Conservation (phyloP, 2,888 invertebrate species). For the Lithophane socia region DNA sequence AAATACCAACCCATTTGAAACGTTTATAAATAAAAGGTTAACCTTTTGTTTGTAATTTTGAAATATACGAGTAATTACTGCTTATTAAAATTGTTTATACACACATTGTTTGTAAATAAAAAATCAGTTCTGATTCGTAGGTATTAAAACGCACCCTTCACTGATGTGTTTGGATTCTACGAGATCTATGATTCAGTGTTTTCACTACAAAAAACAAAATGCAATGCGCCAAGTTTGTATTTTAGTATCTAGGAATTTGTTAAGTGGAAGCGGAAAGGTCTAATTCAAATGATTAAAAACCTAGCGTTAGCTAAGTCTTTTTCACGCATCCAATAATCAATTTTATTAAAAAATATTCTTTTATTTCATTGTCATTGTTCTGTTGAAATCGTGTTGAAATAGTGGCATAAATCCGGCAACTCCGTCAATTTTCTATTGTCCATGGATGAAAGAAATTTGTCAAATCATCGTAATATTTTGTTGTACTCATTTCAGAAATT, state of each 20-base stretch:
- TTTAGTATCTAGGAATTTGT: background rate
- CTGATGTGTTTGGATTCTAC: background rate
- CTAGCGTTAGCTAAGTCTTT: background rate
- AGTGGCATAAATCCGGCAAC: constrained; percentile 26
- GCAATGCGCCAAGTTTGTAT: background rate
- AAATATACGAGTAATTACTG: background rate
- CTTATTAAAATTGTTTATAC: background rate
- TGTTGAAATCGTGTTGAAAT: background rate
- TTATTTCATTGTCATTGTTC: background rate
- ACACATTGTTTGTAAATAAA: no score
- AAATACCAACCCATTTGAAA: background rate
- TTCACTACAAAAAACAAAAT: background rate
- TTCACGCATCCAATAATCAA: background rate
- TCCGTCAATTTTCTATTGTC: constrained; percentile 56
- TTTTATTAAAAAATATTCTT: no score
- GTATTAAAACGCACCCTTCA: constrained; percentile 37
- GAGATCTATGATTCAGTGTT: constrained; percentile 22
- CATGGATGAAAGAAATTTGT: constrained; percentile 82
- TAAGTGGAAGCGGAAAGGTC: background rate
- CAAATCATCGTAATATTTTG: constrained; percentile 82
- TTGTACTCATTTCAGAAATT: constrained; percentile 68
- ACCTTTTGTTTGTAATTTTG: no score
- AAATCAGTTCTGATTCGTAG: no score
- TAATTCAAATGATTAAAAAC: background rate
- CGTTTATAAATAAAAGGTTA: background rate